These are phyloP conservation scores for Tachysurus vachellii DNA, from an alignment of 2,113 vertebrate species.

Conservation along the genomic window DNA sequence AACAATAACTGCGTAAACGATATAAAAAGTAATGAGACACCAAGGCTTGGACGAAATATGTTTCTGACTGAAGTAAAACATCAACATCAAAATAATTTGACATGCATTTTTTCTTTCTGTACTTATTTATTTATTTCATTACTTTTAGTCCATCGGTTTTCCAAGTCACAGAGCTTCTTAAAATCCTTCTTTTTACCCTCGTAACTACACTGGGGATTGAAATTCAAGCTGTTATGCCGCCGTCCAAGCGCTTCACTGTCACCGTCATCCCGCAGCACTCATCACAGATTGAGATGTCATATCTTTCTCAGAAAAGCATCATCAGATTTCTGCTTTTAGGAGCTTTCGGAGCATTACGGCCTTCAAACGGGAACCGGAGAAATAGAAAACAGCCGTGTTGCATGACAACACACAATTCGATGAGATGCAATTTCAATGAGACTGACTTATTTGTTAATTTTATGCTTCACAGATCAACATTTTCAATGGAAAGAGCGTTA, in stretches of 20 bases:
- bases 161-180: background rate
- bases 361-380: background rate
- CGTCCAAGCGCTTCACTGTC: slow-evolving; percentile 3
- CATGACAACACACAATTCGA: background rate
- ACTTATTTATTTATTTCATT: background rate
- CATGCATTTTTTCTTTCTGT: background rate
- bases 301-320: slow-evolving; percentile 13
- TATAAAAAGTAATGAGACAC: background rate
- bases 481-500: background rate
- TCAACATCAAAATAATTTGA: background rate
- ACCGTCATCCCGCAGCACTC: slow-evolving; percentile 2
- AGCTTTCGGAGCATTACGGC: background rate
- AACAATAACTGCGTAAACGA: background rate
- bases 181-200: background rate
- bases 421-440: slow-evolving; percentile 6
- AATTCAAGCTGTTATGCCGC: slow-evolving; percentile 8
- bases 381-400: background rate
- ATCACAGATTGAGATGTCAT: slow-evolving; percentile 28
- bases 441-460: slow-evolving; percentile 25
- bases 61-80: background rate
- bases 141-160: background rate
- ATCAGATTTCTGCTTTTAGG: slow-evolving; percentile 1
- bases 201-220: slow-evolving; percentile 15
- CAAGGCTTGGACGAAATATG: background rate
- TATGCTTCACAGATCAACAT: slow-evolving; percentile 31